Evolutionary conservation across 2,113 vertebrate species (phyloP).

Genomic region (Microtus oregoni): DNA sequence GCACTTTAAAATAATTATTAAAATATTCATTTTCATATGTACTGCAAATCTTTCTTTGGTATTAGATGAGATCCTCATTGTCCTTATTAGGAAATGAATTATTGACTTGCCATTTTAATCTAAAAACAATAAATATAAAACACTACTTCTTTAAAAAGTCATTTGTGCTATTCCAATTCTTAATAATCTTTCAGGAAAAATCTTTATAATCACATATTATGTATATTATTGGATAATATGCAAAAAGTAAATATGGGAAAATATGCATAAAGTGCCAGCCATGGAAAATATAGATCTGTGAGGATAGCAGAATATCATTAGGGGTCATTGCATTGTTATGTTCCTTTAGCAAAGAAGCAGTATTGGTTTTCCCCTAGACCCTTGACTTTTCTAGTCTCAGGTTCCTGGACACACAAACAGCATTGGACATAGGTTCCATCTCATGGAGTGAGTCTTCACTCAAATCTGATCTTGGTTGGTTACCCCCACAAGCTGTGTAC

Average conservation of each 20-base stretch:
- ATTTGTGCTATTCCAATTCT: not conserved
- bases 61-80: not conserved
- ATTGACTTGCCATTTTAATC: slow-evolving; percentile 39
- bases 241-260: not conserved
- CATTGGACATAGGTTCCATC: not conserved
- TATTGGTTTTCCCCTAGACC: not conserved
- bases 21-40: not conserved
- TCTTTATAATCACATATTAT: not conserved
- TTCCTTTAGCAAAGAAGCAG: not conserved
- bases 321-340: not conserved
- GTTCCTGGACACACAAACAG: not conserved
- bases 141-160: not conserved
- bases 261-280: not conserved
- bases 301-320: not conserved
- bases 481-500: not conserved
- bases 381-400: not conserved
- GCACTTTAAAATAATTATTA: slow-evolving; percentile 30
- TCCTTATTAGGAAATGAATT: not conserved
- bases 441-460: not conserved
- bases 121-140: not conserved
- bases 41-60: not conserved
- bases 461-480: not conserved
- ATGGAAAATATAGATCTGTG: not conserved
- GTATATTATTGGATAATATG: too few species aligned
- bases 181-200: not conserved